These are phyloP conservation scores for Erpobdella octoculata DNA, from an alignment of 2,888 invertebrate species.

Conservation along the genomic window DNA sequence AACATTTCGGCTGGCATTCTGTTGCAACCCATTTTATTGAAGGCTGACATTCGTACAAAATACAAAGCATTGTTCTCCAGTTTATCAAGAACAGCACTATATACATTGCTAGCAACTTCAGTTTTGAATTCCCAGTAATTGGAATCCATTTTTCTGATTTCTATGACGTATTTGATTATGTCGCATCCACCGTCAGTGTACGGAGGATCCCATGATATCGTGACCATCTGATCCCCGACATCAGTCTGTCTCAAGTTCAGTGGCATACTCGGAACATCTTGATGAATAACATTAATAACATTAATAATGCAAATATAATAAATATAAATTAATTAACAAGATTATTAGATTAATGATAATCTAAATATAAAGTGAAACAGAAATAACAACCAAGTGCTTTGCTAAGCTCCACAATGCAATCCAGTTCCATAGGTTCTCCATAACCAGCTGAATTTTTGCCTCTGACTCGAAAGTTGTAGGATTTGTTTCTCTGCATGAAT, in stretches of 20 bases:
- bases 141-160: slow-evolving; percentile 32
- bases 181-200: slow-evolving; percentile 37
- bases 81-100: background rate
- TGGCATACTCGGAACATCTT: slow-evolving; percentile 42
- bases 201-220: slow-evolving; percentile 39
- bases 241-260: slow-evolving; percentile 39
- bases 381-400: slow-evolving; percentile 15
- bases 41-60: slow-evolving; percentile 17
- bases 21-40: slow-evolving; percentile 24
- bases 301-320: background rate
- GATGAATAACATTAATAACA: background rate
- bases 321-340: background rate
- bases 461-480: slow-evolving; percentile 74
- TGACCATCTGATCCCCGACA: slow-evolving; percentile 37
- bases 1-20: slow-evolving; percentile 25
- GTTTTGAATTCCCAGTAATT: slow-evolving; percentile 7
- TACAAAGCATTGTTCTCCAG: slow-evolving; percentile 21
- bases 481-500: slow-evolving; percentile 21
- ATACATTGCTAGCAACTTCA: background rate
- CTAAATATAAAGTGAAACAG: background rate
- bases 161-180: slow-evolving; percentile 44
- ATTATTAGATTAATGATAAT: background rate
- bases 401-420: slow-evolving; percentile 14
- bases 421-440: slow-evolving; percentile 7
- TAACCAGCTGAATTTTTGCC: slow-evolving; percentile 44